Conservation (phyloP, 1,140 invertebrate genomes). For the Halictus rubicundus region DNA sequence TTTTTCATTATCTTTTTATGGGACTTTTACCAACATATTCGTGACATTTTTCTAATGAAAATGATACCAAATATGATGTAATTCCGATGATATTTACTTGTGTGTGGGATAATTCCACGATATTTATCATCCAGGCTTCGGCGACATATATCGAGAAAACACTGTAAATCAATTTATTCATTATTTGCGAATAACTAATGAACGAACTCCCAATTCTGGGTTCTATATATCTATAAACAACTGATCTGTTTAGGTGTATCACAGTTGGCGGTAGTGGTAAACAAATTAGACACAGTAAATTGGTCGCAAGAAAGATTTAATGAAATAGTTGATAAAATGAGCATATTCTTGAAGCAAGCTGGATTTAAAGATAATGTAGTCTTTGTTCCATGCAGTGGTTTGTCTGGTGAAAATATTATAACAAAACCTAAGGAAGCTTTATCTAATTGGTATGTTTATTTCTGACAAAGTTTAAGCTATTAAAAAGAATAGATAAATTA, state of each 20-base stretch:
- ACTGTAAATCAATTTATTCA: no score
- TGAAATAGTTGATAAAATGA: slow-evolving; percentile 92
- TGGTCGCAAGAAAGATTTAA: slow-evolving; percentile 96
- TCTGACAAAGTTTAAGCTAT: background rate
- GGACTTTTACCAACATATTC: no score
- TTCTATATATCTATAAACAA: background rate
- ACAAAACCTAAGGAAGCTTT: slow-evolving; percentile 85
- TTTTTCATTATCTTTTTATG: no score
- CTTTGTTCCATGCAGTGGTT: slow-evolving; percentile 97
- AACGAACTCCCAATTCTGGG: background rate
- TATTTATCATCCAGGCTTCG: no score
- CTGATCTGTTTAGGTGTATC: slow-evolving; percentile 70
- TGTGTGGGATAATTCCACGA: no score
- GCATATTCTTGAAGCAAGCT: slow-evolving; percentile 95
- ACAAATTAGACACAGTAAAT: slow-evolving; percentile 99
- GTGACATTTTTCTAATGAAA: no score
- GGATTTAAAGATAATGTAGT: slow-evolving; percentile 93
- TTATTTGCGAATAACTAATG: no score
- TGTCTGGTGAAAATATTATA: slow-evolving; percentile 95
- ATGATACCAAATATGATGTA: no score
- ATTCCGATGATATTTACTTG: no score
- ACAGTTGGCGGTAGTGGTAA: slow-evolving; percentile 76
- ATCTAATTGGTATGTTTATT: slow-evolving; percentile 71
- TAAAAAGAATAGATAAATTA: background rate
- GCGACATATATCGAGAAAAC: no score